Conservation (phyloP, 2,113 vertebrate species). For the Dascyllus trimaculatus region DNA sequence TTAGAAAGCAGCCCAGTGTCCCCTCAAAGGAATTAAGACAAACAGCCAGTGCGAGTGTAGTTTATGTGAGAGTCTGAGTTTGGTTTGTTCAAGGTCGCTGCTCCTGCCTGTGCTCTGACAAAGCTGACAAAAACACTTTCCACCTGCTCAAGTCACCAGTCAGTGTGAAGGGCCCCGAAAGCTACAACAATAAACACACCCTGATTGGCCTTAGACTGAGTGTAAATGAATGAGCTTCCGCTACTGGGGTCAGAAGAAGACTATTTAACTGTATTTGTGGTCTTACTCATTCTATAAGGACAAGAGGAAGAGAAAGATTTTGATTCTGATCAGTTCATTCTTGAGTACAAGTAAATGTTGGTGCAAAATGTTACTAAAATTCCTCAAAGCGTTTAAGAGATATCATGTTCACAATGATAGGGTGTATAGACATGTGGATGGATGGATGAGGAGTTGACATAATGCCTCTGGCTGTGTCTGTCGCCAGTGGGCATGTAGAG, state of each 20-base stretch:
- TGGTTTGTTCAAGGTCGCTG: conserved; percentile 35
- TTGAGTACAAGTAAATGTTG: too few relatives aligned
- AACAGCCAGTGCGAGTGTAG: conserved; percentile 7
- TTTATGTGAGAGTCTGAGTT: conserved; percentile 13
- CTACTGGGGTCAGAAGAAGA: conserved; percentile 64
- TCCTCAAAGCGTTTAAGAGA: too few relatives aligned
- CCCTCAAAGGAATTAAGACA: conserved; percentile 26
- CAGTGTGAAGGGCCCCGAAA: conserved; percentile 13
- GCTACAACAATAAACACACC: conserved; percentile 75
- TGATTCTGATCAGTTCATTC: background rate
- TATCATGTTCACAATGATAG: too few relatives aligned
- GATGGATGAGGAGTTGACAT: too few relatives aligned
- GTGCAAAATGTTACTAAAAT: too few relatives aligned
- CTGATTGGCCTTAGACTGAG: conserved; percentile 52
- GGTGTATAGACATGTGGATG: too few relatives aligned
- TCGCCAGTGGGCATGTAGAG: too few relatives aligned
- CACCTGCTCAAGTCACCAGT: conserved; percentile 56
- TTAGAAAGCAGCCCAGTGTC: background rate
- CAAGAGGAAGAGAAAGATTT: background rate
- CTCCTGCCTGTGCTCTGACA: conserved; percentile 31
- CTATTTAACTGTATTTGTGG: conserved; percentile 43
- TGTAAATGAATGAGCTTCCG: conserved; percentile 52
- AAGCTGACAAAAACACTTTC: conserved; percentile 34
- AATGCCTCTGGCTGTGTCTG: too few relatives aligned
- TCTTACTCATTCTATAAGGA: background rate